Base-by-base conservation (phyloP, 2,888 invertebrate species). In the Agrotis clavis region DNA sequence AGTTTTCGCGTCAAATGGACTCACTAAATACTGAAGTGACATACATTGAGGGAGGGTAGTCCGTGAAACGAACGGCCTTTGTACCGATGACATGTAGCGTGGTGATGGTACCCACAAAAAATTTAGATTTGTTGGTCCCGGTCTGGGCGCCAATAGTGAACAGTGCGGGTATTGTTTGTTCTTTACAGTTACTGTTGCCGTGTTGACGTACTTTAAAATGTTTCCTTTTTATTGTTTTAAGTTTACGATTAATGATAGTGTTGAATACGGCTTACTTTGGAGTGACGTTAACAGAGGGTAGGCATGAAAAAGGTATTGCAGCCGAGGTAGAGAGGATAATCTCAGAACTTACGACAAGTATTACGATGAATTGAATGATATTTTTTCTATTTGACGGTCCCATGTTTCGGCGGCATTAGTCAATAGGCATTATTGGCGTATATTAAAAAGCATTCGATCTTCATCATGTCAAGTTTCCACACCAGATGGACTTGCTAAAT, bases 11-110 rank as follows among this genome's bases (percentile, higher is more conserved):
- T 78, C 63, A 69, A 80, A 69, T 65, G 67, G 68, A 51, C 66
- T 73, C 61, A 13, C 70, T 77, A 81, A 80, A 81, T 76, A 71
- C 63, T 62, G 60, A 56, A 75, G 51, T 62, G 76, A 75, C 80
- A 79, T 66, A 68, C 57, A 71, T 75, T 64, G 60, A 64, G 47
- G 57, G 68, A 59, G 53, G 47, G 57, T 62, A 70, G 63, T 62
- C 41, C 64, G 47, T 50, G 69, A 67, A 71, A 67, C 54, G 75
- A 57, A 67, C 48, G 25, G 54, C 19, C 60, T 66, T 63, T 82
- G 61, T 74, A 64, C 57, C 54, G 63, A 65, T 67, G 67, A 74
- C 67, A 30, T 62, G 77, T 61, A 65, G 45, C 82, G 35, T 59
- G 51, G 18, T 50, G 51, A 16, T 50, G 59, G 53, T 30, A 9